Conservation (phyloP, 2,797 vertebrate genomes). For the Alectoris magna region DNA sequence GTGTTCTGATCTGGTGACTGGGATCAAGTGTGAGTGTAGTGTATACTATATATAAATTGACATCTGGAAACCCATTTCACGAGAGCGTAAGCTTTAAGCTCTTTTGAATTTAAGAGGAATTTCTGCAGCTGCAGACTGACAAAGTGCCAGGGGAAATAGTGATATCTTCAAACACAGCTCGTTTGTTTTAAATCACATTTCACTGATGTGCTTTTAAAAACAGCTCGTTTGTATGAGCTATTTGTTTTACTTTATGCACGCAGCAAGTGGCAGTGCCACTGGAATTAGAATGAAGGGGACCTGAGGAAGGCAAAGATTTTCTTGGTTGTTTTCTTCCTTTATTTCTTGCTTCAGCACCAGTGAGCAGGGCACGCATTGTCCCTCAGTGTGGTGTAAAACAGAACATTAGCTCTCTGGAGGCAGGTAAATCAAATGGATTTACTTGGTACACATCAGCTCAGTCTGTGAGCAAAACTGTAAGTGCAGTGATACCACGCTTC, state of each 20-base stretch:
- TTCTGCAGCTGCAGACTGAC: conserved; percentile 25
- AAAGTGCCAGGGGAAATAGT: not conserved
- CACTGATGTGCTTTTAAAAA: conserved; percentile 31
- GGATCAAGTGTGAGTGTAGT: not conserved
- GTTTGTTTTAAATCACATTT: conserved; percentile 20
- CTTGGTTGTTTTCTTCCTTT: not conserved
- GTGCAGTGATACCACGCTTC: not conserved
- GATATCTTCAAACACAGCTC: not conserved
- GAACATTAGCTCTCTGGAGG: not conserved
- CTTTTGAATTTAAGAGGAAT: not conserved
- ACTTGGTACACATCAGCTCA: not conserved
- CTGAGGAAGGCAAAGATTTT: not conserved
- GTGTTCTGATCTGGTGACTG: not conserved
- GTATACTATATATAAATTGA: not conserved
- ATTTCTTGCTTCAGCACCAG: not conserved
- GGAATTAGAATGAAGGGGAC: not conserved
- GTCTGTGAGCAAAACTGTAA: not conserved
- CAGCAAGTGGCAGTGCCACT: not conserved
- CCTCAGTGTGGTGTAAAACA: not conserved
- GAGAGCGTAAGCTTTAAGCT: not conserved
- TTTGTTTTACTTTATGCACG: not conserved
- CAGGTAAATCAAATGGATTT: not conserved
- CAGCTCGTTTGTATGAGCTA: not conserved
- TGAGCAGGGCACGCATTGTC: not conserved
- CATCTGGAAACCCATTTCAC: not conserved